Conservation (phyloP, 1,140 invertebrate species). For the Diuraphis noxia region DNA sequence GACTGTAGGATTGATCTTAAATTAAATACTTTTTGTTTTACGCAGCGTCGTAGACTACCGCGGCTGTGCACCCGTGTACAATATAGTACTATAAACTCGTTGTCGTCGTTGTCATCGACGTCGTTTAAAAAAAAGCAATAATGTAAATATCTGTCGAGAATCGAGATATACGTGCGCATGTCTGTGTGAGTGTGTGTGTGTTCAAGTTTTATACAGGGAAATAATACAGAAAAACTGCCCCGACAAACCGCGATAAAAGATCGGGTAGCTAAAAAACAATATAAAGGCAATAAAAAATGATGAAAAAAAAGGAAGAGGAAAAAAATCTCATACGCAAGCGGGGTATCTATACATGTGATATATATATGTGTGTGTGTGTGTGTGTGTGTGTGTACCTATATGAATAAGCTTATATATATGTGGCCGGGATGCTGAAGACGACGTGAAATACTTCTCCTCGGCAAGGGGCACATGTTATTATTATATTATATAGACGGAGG, state of each 20-base stretch:
- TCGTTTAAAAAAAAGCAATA: constrained; percentile 30
- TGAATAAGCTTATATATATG: neutral
- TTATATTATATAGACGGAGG: neutral
- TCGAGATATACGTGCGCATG: neutral
- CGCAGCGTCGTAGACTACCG: neutral
- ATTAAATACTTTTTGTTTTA: neutral
- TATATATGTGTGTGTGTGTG: neutral
- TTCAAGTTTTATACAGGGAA: constrained; percentile 12
- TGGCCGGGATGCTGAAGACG: neutral
- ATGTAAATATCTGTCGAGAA: constrained; percentile 25
- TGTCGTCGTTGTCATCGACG: neutral
- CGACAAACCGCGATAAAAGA: constrained; percentile 41
- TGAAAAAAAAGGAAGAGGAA: neutral
- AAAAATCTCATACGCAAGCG: neutral
- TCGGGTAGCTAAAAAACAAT: constrained; percentile 42
- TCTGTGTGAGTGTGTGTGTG: neutral
- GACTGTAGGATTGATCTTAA: neutral
- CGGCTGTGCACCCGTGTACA: neutral
- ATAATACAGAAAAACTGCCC: constrained; percentile 37
- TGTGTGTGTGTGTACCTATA: neutral
- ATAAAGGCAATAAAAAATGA: constrained; percentile 10
- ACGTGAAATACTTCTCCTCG: constrained; percentile 39
- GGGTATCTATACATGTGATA: neutral
- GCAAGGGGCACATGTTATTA: neutral
- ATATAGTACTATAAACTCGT: no score